Evolutionary conservation across 2,797 vertebrate species (phyloP).

Genomic region (Pseudomugil gertrudae): DNA sequence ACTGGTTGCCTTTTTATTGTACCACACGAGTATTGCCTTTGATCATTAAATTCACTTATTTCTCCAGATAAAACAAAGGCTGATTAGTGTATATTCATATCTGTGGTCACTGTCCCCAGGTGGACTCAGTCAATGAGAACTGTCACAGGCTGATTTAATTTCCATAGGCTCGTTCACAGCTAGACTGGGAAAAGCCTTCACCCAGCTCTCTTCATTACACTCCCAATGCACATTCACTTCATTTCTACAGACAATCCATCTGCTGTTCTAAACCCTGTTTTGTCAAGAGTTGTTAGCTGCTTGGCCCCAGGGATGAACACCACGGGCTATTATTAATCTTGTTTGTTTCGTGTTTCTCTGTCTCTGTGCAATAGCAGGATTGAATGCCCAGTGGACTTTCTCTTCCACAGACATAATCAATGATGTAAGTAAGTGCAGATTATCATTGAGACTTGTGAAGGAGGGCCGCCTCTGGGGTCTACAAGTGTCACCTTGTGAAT

Average conservation of each 20-base stretch:
- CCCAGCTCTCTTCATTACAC: conserved; percentile 74
- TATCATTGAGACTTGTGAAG: conserved; percentile 80
- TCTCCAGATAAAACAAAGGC: conserved; percentile 67
- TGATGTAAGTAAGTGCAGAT: conserved; percentile 83
- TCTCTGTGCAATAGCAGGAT: conserved; percentile 66
- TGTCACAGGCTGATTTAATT: conserved; percentile 77
- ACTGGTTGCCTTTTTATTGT: conserved; percentile 54
- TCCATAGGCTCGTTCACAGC: conserved; percentile 65
- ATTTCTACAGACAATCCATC: conserved; percentile 82
- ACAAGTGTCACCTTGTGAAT: conserved; percentile 72
- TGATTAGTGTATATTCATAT: conserved; percentile 73
- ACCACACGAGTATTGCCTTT: conserved; percentile 61
- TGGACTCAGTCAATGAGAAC: conserved; percentile 70
- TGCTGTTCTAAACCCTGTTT: conserved; percentile 80
- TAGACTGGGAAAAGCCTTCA: conserved; percentile 55
- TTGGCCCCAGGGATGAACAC: conserved; percentile 75
- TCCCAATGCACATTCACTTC: conserved; percentile 72
- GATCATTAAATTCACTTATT: conserved; percentile 67
- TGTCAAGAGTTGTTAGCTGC: conserved; percentile 83
- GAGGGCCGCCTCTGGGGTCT: conserved; percentile 64
- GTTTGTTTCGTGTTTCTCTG: conserved; percentile 78
- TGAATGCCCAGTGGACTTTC: conserved; percentile 74
- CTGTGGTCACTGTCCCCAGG: conserved; percentile 72
- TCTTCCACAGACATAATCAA: conserved; percentile 81
- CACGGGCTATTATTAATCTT: conserved; percentile 83